phyloP scores from a whole-genome alignment of 2,888 invertebrate genomes.

The Catocala fraxini region DNA sequence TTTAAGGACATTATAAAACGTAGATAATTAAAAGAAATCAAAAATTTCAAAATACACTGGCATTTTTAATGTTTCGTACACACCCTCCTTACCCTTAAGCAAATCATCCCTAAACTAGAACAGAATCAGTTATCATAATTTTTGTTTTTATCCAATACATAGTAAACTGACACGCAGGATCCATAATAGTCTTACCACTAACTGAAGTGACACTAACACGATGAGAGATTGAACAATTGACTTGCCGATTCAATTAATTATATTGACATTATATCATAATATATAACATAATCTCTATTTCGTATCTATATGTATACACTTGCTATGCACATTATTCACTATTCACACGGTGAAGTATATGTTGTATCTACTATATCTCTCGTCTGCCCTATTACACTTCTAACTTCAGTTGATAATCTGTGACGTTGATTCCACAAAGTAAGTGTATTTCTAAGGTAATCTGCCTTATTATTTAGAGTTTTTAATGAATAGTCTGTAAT shows the following conservation, averaged over 20 bases:
- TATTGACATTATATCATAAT: conserved; percentile 32
- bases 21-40: conserved; percentile 89
- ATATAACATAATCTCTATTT: conserved; percentile 12
- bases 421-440: conserved; percentile 11
- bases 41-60: conserved; percentile 86
- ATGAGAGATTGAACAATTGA: conserved; percentile 30
- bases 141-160: conserved; percentile 77
- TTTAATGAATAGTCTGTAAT: too few relatives aligned
- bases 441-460: background rate
- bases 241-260: conserved; percentile 63
- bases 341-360: conserved; percentile 36
- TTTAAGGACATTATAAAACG: conserved; percentile 88
- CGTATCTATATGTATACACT: conserved; percentile 23
- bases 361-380: conserved; percentile 24
- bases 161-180: conserved; percentile 19
- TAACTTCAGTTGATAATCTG: background rate
- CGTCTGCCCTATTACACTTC: conserved; percentile 12
- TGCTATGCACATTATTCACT: conserved; percentile 26
- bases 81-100: conserved; percentile 62
- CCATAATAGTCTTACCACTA: conserved; percentile 78
- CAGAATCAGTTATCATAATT: conserved; percentile 76
- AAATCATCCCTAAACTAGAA: conserved; percentile 32
- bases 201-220: conserved; percentile 51
- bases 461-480: too few relatives aligned
- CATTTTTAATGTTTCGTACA: conserved; percentile 82